Conservation (phyloP, 1,140 invertebrate genomes). For the Triops cancriformis region DNA sequence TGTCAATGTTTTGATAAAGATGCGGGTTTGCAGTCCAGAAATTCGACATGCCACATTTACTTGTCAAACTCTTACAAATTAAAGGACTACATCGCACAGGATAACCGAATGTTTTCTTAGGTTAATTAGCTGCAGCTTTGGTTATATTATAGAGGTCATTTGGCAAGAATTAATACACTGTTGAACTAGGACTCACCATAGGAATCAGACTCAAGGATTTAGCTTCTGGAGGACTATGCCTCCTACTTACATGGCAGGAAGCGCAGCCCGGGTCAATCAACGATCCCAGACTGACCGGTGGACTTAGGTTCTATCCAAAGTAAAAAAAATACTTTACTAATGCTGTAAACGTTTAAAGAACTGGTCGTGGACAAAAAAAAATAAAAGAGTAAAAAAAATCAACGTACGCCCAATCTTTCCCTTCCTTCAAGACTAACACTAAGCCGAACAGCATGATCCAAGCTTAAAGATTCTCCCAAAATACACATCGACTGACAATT, state of each 20-base stretch:
- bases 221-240: neutral
- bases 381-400: neutral
- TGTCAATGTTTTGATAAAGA: no score
- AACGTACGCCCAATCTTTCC: conserved; percentile 23
- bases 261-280: neutral
- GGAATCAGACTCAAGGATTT: conserved; percentile 2
- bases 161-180: neutral
- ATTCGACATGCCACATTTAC: no score
- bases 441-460: conserved; percentile 25
- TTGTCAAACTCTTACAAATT: no score
- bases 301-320: neutral
- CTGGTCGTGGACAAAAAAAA: neutral
- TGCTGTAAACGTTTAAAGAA: no score
- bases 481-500: conserved; percentile 1
- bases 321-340: neutral
- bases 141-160: neutral
- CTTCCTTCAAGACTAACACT: conserved; percentile 25
- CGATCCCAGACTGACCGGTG: neutral
- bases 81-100: no score
- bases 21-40: no score
- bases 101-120: no score
- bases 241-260: neutral
- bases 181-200: neutral
- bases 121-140: no score
- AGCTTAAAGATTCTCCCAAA: neutral